Evolutionary conservation across 2,113 vertebrate species (phyloP).

Genomic region (Apteryx mantelli): DNA sequence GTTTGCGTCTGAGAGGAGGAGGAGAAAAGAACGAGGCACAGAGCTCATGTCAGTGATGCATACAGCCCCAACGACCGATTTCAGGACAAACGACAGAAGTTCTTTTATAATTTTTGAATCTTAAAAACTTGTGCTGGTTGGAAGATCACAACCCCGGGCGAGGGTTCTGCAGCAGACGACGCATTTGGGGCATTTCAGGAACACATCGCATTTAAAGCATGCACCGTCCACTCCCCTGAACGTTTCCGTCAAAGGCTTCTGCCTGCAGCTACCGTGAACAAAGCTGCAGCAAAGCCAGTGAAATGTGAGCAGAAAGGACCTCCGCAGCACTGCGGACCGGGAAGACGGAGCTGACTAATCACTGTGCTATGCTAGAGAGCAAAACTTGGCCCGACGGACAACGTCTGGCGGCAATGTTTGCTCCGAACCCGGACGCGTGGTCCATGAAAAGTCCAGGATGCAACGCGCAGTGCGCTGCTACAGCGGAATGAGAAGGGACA

Average conservation of each 20-base stretch:
- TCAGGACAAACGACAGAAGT: not conserved
- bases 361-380: too few species aligned
- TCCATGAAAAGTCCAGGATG: too few species aligned
- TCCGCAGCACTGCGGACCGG: not conserved
- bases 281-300: not conserved
- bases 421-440: too few species aligned
- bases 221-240: not conserved
- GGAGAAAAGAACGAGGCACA: not conserved
- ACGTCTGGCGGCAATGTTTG: too few species aligned
- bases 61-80: not conserved
- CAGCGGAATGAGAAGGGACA: too few species aligned
- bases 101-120: not conserved
- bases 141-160: not conserved
- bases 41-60: not conserved
- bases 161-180: not conserved
- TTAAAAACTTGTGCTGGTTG: not conserved
- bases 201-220: fast-evolving
- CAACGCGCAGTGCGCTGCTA: too few species aligned
- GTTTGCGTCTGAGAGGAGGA: not conserved
- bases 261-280: not conserved
- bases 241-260: not conserved
- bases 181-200: not conserved
- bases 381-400: too few species aligned
- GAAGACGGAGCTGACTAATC: not conserved
- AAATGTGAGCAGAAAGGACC: not conserved